phyloP scores from a whole-genome alignment of 2,888 invertebrate genomes.

The Ochlodes sylvanus region DNA sequence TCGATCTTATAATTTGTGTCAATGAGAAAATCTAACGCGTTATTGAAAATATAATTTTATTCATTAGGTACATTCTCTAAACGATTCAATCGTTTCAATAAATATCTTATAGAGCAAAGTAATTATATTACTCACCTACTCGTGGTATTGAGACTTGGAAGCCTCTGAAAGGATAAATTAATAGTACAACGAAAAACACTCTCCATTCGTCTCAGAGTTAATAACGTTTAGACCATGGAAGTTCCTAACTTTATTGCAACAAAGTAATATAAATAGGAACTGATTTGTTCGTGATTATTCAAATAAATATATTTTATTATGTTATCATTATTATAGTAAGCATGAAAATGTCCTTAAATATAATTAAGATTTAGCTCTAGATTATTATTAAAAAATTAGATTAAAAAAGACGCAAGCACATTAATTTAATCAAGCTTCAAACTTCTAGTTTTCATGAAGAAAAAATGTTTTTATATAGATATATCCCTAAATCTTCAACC shows the following conservation, averaged over 20 bases:
- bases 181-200: slow-evolving; percentile 16
- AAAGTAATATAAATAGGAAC: no score
- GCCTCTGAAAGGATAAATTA: slow-evolving; percentile 29
- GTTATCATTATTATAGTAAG: no score
- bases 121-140: slow-evolving; percentile 3
- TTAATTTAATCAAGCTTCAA: no score
- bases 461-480: not conserved
- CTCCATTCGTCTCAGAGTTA: slow-evolving; percentile 8
- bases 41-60: no score
- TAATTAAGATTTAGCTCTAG: no score
- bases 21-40: not conserved
- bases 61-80: no score
- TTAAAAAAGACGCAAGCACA: no score
- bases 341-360: no score
- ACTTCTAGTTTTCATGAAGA: not conserved
- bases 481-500: slow-evolving; percentile 30
- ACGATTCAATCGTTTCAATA: not conserved
- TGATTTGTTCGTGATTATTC: no score
- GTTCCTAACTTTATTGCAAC: not conserved
- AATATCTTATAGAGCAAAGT: not conserved
- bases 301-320: no score
- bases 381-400: no score
- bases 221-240: slow-evolving; percentile 19
- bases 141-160: slow-evolving; percentile 10
- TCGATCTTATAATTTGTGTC: no score